Evolutionary conservation across 2,888 invertebrate genomes (phyloP), one percentile per base, ranked within the genome.

Genomic region (Chrysolina haemoptera): DNA sequence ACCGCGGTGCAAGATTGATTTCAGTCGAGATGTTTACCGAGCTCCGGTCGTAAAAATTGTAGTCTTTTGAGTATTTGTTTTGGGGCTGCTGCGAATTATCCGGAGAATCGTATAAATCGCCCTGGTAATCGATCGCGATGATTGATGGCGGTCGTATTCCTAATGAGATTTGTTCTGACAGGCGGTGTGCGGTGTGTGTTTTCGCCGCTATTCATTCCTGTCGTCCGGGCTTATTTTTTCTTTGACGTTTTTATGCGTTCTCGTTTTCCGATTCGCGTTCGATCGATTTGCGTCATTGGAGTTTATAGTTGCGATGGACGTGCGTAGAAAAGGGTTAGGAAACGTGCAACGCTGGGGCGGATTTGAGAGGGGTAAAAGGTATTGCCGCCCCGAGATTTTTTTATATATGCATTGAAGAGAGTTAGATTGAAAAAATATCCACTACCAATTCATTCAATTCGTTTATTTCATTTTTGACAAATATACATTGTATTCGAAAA

Each of bases 1-100:
- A 65, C 73, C 18, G 53, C 73, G 73, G 73, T 65, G 73, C 73
- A 69, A 73, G 73, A 73, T 73, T 73, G 69, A 73, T 73, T 63
- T 68, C 59, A 46, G 43, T 55, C 40, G 55, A 64, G 65, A 65
- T 69, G 69, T 68, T 64, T 72, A 62, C 68, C 62, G 53, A 67
- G 62, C 62, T 63, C 63, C 35, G 69, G 14, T 63, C 68, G 72
- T 72, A 72, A 72, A 72, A 72, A 68, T 72, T 63, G 50, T 63
- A 63, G 72, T 68, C 68, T 72, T 62, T 72, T 53, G 62, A 68
- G 67, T 68, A 72, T 72, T 72, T 72, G 68, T 72, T 68, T 68
- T 68, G 71, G 59, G 22, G 68, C 40, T 63, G 66, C 50, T 48
- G 67, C 48, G 63, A 67, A 71, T 14, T 18, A 59, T 59, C 11